Base-by-base conservation (phyloP, 1,140 invertebrate species). In the Lepidurus arcticus region DNA sequence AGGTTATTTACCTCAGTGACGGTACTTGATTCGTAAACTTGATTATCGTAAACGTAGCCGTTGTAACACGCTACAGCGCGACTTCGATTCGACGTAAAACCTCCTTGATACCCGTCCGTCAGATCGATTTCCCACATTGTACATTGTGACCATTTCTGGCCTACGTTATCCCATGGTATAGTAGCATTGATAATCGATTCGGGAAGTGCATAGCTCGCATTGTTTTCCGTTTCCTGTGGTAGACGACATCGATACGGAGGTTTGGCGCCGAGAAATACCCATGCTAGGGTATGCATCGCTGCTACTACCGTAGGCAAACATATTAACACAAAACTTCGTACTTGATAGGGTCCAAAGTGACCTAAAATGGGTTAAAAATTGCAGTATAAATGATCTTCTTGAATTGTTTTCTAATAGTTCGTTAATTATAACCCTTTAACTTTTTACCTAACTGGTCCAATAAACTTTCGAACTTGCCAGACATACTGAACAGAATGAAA, bases 261-360 rank as follows among this genome's bases (percentile, higher is more conserved):
- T 65, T 65, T 65, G 53, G 53, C 53, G 6, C 53, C 53, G 13
- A 65, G 53, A 65, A 65, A 65, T 65, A 65, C 53, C 53, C 53
- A 65, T n/a, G 53, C 53, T 65, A 65, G n/a, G 6, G 53, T 65
- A 21, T 65, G 53, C 53, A 65, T 65, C 53, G 53, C 53, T 9
- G 53, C 53, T 7, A 65, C 6, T 13, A 65, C n/a, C 53, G 53
- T 65, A 21, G 53, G 53, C 21, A 65, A 65, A 16, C 53, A 65
- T 7, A 65, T 65, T n/a, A 65, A 13, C 21, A 65, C 53, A 65
- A 65, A 65, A 21, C 53, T 65, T n/a, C 53, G 53, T n/a, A 65
- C 21, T 65, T 65, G 53, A 65, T 65, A 65, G 16, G 53, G n/a
- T 4, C 53, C 53, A 65, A 65, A 65, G 53, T 65, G 53, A 65